A percentile compares a stretch with the other conserved stretches of the same genome.
Conservation (phyloP, 2,888 invertebrate genomes). For the Dicyrtomina minuta region DNA sequence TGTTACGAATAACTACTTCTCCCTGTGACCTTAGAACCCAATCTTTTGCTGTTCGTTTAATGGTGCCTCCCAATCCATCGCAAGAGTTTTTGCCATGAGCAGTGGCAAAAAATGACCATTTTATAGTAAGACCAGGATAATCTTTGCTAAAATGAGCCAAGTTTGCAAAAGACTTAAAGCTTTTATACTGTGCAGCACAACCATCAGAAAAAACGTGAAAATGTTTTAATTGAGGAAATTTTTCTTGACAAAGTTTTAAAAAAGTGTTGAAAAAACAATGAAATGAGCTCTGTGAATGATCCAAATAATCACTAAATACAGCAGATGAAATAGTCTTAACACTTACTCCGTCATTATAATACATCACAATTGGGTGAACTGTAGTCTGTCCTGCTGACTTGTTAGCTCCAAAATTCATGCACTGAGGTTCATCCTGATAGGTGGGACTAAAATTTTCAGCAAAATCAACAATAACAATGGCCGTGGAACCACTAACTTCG, state of each 20-base stretch:
- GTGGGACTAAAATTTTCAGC: not conserved
- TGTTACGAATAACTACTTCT: not conserved
- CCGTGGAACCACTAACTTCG: not conserved
- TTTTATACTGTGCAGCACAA: conserved; percentile 32
- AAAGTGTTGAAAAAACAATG: not conserved
- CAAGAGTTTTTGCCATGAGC: conserved; percentile 22
- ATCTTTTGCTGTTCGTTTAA: not conserved
- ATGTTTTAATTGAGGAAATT: conserved; percentile 3
- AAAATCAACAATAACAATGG: not conserved
- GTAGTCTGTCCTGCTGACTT: not conserved
- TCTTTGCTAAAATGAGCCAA: not conserved
- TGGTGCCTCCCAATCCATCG: not conserved
- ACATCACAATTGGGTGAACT: not conserved
- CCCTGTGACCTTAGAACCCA: no score
- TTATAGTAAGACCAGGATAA: not conserved
- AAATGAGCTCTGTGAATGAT: not conserved
- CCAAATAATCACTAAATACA: not conserved
- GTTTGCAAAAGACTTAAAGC: conserved; percentile 18
- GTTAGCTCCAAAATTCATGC: not conserved
- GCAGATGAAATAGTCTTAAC: not conserved
- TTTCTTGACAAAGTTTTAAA: not conserved
- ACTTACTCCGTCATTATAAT: not conserved
- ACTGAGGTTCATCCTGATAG: not conserved
- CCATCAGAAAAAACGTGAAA: conserved; percentile 17
- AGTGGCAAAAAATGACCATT: conserved; percentile 24